Evolutionary conservation across 2,797 vertebrate genomes (phyloP).

Genomic region (Chrysocyon brachyurus): DNA sequence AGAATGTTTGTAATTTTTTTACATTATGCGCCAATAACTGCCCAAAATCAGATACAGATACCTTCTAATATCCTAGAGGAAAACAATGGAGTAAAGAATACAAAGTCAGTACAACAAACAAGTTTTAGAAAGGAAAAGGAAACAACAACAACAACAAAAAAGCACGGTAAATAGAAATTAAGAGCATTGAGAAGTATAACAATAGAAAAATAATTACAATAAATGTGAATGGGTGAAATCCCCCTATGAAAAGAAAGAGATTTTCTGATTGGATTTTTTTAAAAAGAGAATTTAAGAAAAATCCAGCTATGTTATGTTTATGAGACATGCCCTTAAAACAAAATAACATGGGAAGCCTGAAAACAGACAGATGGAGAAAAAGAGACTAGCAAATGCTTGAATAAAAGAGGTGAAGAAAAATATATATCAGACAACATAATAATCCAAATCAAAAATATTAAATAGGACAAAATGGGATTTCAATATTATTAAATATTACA

Average conservation of each 20-base stretch:
- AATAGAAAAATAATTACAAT: conserved; percentile 62
- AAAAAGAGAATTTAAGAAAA: conserved; percentile 38
- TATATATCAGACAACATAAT: conserved; percentile 72
- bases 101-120: background rate
- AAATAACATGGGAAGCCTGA: conserved; percentile 62
- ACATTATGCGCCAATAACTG: background rate
- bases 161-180: background rate
- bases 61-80: background rate
- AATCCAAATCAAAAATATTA: conserved; percentile 79
- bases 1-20: background rate
- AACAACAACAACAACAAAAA: background rate
- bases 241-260: background rate
- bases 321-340: conserved; percentile 61
- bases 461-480: conserved; percentile 78
- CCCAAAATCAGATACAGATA: background rate
- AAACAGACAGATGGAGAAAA: conserved; percentile 80
- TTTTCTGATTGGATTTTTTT: conserved; percentile 16
- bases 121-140: background rate
- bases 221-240: conserved; percentile 80
- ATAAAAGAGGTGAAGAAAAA: conserved; percentile 80
- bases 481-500: conserved; percentile 83
- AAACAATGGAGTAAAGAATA: background rate
- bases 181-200: background rate
- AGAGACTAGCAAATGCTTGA: conserved; percentile 73
- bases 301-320: conserved; percentile 3